phyloP scores from a whole-genome alignment of 2,888 invertebrate genomes.

The Pelosia muscerda region DNA sequence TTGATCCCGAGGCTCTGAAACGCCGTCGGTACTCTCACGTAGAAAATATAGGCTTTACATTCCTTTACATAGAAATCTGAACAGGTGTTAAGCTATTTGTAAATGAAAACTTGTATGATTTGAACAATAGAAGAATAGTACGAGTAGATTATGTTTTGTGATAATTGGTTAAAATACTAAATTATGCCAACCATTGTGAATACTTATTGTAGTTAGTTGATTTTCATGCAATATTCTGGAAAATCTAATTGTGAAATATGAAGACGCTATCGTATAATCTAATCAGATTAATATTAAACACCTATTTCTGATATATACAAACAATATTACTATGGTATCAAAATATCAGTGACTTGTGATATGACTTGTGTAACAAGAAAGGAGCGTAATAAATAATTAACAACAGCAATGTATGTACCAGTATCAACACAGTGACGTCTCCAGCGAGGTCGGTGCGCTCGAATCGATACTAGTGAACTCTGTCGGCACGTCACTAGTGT shows the following conservation, averaged over 20 bases:
- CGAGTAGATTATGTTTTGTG: not conserved
- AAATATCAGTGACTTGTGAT: conserved; percentile 23
- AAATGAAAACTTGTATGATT: not conserved
- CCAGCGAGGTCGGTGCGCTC: conserved; percentile 62
- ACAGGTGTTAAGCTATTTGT: not conserved
- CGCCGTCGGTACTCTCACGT: conserved; percentile 17
- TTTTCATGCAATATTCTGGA: too few relatives aligned
- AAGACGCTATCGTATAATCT: too few relatives aligned
- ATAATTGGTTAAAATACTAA: too few relatives aligned
- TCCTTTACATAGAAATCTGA: not conserved
- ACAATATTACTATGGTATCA: not conserved
- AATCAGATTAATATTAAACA: not conserved
- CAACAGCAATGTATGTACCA: conserved; percentile 37
- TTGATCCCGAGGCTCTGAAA: conserved; percentile 30
- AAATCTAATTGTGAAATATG: too few relatives aligned
- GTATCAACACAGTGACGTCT: conserved; percentile 61
- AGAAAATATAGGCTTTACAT: conserved; percentile 25
- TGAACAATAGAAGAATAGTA: not conserved
- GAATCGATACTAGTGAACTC: conserved; percentile 67
- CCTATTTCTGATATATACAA: not conserved
- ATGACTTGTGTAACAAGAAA: conserved; percentile 39
- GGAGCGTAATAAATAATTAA: conserved; percentile 37
- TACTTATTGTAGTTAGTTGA: too few relatives aligned
- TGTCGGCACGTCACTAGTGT: conserved; percentile 70
- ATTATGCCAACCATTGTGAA: too few relatives aligned